These are phyloP conservation scores for Tangara arthus DNA, from an alignment of 2,797 vertebrate genomes.

Conservation along the genomic window DNA sequence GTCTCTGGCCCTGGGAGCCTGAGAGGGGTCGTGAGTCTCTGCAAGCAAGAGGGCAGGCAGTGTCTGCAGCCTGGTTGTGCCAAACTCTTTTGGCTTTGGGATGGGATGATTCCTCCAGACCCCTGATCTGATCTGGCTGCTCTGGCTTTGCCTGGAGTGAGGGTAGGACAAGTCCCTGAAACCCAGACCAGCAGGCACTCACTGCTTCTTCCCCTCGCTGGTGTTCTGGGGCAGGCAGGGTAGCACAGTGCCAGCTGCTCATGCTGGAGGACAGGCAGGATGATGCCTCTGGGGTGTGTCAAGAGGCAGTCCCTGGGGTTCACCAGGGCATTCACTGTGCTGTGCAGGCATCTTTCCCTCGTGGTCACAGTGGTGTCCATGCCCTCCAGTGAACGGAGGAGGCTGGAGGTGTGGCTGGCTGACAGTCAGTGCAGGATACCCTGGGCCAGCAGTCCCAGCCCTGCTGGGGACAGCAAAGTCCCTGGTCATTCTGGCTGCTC, in stretches of 20 bases:
- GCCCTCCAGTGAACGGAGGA: fast-evolving
- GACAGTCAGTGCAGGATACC: background rate
- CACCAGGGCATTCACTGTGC: fast-evolving
- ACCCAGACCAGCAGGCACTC: background rate
- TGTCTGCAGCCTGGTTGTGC: background rate
- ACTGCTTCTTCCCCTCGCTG: fast-evolving
- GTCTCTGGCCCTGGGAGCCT: background rate
- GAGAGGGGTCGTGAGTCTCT: background rate
- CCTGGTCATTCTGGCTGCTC: background rate
- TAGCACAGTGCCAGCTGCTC: background rate
- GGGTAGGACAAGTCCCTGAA: background rate
- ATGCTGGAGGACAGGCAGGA: background rate
- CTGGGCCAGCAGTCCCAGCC: background rate
- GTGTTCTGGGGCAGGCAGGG: background rate
- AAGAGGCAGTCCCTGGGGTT: background rate
- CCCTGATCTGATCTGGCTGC: background rate
- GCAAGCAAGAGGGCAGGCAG: background rate
- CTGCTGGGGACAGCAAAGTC: background rate
- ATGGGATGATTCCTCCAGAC: background rate
- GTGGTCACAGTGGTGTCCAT: fast-evolving
- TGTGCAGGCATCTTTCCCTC: background rate
- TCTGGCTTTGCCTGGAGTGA: background rate
- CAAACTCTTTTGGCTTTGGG: background rate
- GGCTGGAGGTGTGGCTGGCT: background rate
- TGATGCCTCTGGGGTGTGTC: fast-evolving